Evolutionary conservation across 2,113 vertebrate species (phyloP).

Genomic region (Mystacornis crossleyi): DNA sequence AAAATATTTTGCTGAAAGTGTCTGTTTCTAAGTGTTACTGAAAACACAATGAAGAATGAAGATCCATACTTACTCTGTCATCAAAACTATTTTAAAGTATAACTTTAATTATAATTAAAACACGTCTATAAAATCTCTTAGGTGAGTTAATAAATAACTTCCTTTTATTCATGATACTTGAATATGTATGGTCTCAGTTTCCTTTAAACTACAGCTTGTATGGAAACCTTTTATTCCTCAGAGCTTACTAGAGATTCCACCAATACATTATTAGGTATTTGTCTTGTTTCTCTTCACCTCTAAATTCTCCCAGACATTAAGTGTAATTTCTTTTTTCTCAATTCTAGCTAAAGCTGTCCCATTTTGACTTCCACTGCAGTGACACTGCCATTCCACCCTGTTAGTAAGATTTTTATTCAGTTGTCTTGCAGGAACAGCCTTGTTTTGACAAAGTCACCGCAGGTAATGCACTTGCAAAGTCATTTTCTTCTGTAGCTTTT

Average conservation of each 20-base stretch:
- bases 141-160: not conserved
- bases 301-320: not conserved
- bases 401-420: not conserved
- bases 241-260: not conserved
- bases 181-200: not conserved
- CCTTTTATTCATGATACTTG: not conserved
- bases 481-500: not conserved
- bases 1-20: not conserved
- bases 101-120: not conserved
- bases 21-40: not conserved
- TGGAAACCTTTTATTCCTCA: not conserved
- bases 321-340: not conserved
- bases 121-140: not conserved
- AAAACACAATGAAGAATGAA: not conserved
- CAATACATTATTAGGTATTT: not conserved
- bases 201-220: not conserved
- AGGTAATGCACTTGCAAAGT: not conserved
- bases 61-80: not conserved
- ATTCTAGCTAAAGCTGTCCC: not conserved
- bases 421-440: not conserved
- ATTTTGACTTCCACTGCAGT: not conserved
- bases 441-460: conserved; percentile 12
- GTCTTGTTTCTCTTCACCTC: not conserved
- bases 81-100: not conserved
- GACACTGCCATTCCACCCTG: not conserved